Evolutionary conservation across 2,888 invertebrate genomes (phyloP).

Genomic region (Hyppa rectilinea): DNA sequence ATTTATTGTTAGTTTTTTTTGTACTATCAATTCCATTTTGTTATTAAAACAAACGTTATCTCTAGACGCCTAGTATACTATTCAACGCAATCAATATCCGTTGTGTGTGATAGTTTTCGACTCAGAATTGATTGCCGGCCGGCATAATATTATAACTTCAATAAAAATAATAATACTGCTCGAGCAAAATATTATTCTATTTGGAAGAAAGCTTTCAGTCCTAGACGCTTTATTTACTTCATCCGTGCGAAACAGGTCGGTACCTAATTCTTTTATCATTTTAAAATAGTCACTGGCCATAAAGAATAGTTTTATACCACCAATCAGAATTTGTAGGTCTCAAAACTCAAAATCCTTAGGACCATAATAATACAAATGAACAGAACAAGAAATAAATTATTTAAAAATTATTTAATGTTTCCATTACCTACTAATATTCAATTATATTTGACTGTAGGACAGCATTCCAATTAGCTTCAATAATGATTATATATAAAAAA

Average conservation of each 20-base stretch:
- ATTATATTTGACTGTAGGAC: not conserved
- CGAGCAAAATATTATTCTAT: not conserved
- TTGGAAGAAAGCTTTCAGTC: not conserved
- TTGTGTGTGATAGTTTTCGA: conserved; percentile 1
- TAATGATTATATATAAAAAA: not conserved
- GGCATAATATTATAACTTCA: conserved; percentile 12
- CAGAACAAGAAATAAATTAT: not conserved
- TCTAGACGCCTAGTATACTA: conserved; percentile 34
- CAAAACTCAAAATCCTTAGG: too few relatives aligned
- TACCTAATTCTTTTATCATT: not conserved
- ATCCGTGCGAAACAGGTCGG: not conserved
- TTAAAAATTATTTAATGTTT: not conserved
- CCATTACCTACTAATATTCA: not conserved
- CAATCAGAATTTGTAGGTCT: not conserved
- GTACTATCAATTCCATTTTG: conserved; percentile 1
- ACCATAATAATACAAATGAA: not conserved
- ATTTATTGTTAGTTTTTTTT: not conserved
- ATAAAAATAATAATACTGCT: conserved; percentile 26
- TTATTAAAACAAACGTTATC: conserved; percentile 9
- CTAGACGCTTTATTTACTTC: too few relatives aligned
- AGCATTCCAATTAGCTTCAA: not conserved
- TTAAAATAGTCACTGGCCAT: not conserved
- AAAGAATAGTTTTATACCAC: not conserved
- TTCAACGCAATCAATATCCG: conserved; percentile 44
- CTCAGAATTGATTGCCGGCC: conserved; percentile 34